A percentile compares a stretch with the other conserved stretches of the same genome.
Conservation (phyloP, 2,797 vertebrate species). For the Lepus oiostolus region DNA sequence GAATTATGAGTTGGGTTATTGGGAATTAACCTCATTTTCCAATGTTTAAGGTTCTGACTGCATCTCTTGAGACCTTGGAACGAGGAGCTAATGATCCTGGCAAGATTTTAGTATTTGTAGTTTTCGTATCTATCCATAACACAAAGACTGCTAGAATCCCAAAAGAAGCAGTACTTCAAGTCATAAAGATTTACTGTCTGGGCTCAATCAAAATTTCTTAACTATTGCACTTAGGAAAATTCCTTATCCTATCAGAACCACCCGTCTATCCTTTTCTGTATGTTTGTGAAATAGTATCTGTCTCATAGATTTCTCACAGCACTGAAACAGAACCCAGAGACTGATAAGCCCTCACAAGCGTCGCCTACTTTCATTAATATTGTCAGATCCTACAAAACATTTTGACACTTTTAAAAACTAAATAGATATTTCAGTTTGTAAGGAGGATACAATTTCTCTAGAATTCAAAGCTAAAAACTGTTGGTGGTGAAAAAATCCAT, state of each 20-base stretch:
- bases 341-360: neutral
- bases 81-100: neutral
- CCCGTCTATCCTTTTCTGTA: neutral
- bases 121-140: neutral
- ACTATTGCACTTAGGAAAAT: neutral
- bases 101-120: neutral
- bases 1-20: neutral
- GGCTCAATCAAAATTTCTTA: slow-evolving; percentile 14
- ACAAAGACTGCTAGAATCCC: neutral
- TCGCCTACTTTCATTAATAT: neutral
- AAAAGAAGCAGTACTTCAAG: neutral
- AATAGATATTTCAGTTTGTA: neutral
- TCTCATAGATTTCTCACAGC: neutral
- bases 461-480: neutral
- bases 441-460: neutral
- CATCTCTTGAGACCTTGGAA: neutral
- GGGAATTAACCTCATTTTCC: neutral
- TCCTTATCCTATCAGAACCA: neutral
- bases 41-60: neutral
- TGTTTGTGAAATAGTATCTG: neutral
- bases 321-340: neutral
- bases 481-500: neutral
- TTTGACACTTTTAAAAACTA: neutral
- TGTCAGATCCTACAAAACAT: neutral
- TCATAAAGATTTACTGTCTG: neutral